A percentile compares a stretch with the other conserved stretches of the same genome.
Evolutionary conservation across 2,797 vertebrate genomes (phyloP).

Genomic region (Paguma larvata): DNA sequence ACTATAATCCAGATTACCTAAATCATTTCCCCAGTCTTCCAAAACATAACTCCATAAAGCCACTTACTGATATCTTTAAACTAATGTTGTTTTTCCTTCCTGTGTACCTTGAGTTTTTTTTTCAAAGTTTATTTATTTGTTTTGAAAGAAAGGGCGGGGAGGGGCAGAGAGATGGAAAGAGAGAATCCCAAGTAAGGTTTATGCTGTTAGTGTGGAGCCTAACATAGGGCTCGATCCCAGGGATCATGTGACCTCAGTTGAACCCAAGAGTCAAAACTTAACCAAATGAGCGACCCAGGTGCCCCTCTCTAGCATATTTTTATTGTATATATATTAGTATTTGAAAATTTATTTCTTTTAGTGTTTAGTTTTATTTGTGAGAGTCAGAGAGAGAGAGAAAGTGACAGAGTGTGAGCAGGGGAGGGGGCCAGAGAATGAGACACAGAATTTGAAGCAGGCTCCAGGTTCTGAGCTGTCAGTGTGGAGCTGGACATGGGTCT

Average conservation of each 20-base stretch:
- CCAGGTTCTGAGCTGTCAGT: too few species aligned
- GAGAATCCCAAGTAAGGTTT: not conserved
- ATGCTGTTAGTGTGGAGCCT: not conserved
- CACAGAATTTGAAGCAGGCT: too few species aligned
- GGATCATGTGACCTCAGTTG: not conserved
- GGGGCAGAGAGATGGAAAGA: not conserved
- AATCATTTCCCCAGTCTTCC: not conserved
- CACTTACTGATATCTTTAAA: not conserved
- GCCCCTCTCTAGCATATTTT: not conserved
- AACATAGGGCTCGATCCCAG: rapidly evolving
- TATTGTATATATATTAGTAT: not conserved
- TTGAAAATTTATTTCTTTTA: not conserved
- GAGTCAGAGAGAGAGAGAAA: too few species aligned
- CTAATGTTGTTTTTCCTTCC: not conserved
- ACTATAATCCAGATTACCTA: not conserved
- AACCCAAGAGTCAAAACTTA: not conserved
- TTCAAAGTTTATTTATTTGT: not conserved
- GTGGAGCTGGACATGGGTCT: too few species aligned
- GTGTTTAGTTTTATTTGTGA: too few species aligned
- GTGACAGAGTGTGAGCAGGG: too few species aligned
- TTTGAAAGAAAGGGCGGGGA: not conserved
- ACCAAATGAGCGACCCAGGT: not conserved
- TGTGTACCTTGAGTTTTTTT: not conserved
- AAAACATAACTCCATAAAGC: not conserved
- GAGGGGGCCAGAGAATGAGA: too few species aligned